Evolutionary conservation across 2,888 invertebrate species (phyloP), one percentile per base, ranked within the genome.

Genomic region (Drosophila greeni): DNA sequence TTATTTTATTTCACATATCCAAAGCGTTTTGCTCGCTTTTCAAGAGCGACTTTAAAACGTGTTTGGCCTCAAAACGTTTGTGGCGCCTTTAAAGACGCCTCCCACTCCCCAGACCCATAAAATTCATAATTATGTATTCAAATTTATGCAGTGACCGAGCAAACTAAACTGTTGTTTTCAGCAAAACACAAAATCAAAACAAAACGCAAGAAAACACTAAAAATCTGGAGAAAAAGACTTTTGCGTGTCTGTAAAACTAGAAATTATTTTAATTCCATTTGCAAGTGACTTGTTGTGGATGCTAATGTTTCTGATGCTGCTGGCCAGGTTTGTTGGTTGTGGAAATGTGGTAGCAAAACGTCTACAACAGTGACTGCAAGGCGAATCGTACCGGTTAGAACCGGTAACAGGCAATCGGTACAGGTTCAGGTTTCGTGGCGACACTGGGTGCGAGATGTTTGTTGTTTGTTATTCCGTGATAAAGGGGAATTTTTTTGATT

Each of bases 251-350:
- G 64, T 51, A 49, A 39, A 70, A 40, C 24, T 67, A 59, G 62
- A 69, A 70, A 71, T 64, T 73, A 78, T 75, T 72, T 61, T 57
- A 71, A 74, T 82, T 73, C 54, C 48, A 60, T 74, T 70, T 73
- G 49, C 66, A 68, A 68, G 33, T 53, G 36, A 58, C 43, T 47
- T 58, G 49, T 31, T 70, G 43, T 51, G 24, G 57, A 54, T 59
- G 42, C 43, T 31, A 45, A 45, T 45, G 29, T 45, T 29, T 31
- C 12, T 5, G 29, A 45, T 45, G 18, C 29, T 45, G 29, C 14
- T 70, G 36, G 9, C n/a, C 47, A 33, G 39, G 51, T 20, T 51
- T 48, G 31, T 51, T 58, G 59, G 58, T 58, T 49, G 48, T 55
- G 45, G 24, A 53, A 53, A 20, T 66, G 57, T 67, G 57, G 55